phyloP scores from a whole-genome alignment of 1,140 invertebrate species.

The Spodoptera frugiperda region DNA sequence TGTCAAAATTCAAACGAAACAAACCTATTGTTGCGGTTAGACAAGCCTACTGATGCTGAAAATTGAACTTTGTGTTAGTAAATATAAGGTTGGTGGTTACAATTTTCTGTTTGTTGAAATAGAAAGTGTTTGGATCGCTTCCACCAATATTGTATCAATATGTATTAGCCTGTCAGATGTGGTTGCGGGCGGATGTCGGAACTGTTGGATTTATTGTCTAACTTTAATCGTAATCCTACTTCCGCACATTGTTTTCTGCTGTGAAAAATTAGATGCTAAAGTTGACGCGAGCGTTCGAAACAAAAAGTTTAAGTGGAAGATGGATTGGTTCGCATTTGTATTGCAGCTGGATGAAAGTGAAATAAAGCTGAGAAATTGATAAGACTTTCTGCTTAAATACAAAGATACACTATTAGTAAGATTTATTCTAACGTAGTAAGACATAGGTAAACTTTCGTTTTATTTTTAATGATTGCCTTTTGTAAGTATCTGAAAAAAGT shows the following conservation, averaged over 20 bases:
- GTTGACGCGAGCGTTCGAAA: not conserved
- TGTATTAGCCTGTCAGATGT: constrained; percentile 74
- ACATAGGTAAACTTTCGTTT: too few relatives aligned
- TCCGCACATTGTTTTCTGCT: constrained; percentile 49
- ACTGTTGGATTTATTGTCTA: constrained; percentile 76
- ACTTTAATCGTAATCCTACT: constrained; percentile 71
- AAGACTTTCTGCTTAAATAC: too few relatives aligned
- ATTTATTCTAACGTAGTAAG: not conserved
- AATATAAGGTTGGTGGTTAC: constrained; percentile 33
- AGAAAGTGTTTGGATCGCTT: constrained; percentile 46
- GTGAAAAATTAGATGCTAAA: constrained; percentile 39
- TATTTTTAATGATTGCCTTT: not conserved
- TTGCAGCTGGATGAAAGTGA: constrained; percentile 8
- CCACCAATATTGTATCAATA: constrained; percentile 72
- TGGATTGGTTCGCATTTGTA: constrained; percentile 15
- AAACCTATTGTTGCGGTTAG: constrained; percentile 54
- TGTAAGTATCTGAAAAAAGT: not conserved
- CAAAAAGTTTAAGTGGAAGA: constrained; percentile 9
- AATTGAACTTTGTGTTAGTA: constrained; percentile 52
- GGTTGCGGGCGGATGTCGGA: constrained; percentile 65
- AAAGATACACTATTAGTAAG: too few relatives aligned
- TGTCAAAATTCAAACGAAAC: constrained; percentile 77
- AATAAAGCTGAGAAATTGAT: not conserved
- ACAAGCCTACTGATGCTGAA: constrained; percentile 26
- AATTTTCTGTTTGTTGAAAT: constrained; percentile 25